A percentile compares a stretch with the other conserved stretches of the same genome.
These are phyloP conservation scores for Tiliacea aurago DNA, from an alignment of 2,888 invertebrate genomes.

Conservation along the genomic window DNA sequence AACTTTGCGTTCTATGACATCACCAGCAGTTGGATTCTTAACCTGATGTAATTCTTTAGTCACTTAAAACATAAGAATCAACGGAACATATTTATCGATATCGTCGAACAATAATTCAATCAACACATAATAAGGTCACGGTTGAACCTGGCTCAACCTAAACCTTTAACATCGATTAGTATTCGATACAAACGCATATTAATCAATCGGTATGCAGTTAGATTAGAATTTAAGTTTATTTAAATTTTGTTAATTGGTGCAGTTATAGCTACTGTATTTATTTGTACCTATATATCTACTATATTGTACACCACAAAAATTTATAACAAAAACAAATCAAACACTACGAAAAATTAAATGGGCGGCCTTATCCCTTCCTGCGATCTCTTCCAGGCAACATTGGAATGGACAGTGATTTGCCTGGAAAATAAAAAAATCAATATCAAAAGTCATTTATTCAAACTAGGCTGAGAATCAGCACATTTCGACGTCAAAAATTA, in stretches of 20 bases:
- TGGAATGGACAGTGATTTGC: no score
- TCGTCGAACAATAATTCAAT: constrained; percentile 72
- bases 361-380: no score
- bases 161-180: constrained; percentile 74
- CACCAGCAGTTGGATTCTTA: constrained; percentile 40
- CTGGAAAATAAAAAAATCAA: no score
- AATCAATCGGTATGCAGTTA: constrained; percentile 68
- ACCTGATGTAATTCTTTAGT: constrained; percentile 58
- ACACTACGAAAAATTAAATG: no score
- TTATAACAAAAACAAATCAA: no score
- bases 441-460: no score
- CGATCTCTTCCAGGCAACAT: no score
- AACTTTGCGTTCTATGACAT: constrained; percentile 39
- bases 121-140: constrained; percentile 76
- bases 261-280: neutral
- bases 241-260: constrained; percentile 38
- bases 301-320: no score
- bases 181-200: constrained; percentile 70
- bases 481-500: no score
- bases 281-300: no score
- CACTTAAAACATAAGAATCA: constrained; percentile 53
- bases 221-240: constrained; percentile 41
- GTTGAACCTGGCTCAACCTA: constrained; percentile 75
- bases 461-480: no score
- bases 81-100: constrained; percentile 60